phyloP scores from a whole-genome alignment of 2,888 invertebrate species.

The Pegoplata infirma region DNA sequence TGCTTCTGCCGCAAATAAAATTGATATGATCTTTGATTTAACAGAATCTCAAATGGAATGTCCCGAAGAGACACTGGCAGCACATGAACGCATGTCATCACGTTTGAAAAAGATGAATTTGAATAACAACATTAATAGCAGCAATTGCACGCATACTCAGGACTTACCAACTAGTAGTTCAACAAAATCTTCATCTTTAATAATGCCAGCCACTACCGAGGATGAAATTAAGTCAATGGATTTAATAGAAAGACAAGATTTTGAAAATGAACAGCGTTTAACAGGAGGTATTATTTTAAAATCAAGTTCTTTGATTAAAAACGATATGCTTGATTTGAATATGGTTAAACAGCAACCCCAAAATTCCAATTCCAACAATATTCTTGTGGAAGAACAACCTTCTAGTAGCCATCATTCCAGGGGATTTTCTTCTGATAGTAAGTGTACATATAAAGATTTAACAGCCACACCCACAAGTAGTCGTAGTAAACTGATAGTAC shows the following conservation, averaged over 20 bases:
- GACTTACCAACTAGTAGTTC: constrained; percentile 45
- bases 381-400: constrained; percentile 70
- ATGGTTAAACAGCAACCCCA: constrained; percentile 68
- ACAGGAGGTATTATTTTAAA: constrained; percentile 76
- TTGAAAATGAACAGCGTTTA: constrained; percentile 76
- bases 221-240: constrained; percentile 78
- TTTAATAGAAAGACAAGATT: constrained; percentile 77
- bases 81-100: constrained; percentile 72
- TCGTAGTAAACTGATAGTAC: constrained; percentile 71
- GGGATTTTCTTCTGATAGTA: constrained; percentile 74
- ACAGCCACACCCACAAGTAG: constrained; percentile 77
- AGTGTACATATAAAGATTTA: constrained; percentile 76
- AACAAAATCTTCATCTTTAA: constrained; percentile 33
- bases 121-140: constrained; percentile 61
- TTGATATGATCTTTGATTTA: constrained; percentile 45
- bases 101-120: constrained; percentile 75
- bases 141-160: constrained; percentile 50
- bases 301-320: constrained; percentile 73
- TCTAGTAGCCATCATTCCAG: constrained; percentile 70
- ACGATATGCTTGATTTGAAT: constrained; percentile 76
- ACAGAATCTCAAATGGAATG: constrained; percentile 45
- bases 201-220: constrained; percentile 65
- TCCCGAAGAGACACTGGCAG: constrained; percentile 35
- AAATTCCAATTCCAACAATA: constrained; percentile 33
- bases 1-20: constrained; percentile 12